Percentiles rank a stretch among this genome's conserved stretches.
These are phyloP conservation scores for Pseudomyrmex cubaensis DNA, from an alignment of 1,140 invertebrate genomes.

Conservation along the genomic window DNA sequence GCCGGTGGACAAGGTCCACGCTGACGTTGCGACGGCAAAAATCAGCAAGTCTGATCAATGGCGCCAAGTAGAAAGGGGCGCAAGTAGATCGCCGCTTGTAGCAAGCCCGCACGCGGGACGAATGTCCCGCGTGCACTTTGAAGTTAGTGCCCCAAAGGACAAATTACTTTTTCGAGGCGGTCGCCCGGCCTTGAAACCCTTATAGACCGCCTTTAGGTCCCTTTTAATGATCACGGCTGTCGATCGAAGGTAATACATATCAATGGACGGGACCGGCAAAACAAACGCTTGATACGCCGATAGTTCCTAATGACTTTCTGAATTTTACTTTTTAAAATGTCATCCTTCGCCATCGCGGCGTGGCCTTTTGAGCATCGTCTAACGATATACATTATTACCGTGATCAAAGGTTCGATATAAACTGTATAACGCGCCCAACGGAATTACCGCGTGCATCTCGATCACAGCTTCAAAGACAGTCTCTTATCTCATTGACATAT, in stretches of 20 bases:
- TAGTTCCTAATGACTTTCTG: constrained; percentile 66
- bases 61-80: constrained; percentile 75
- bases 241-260: constrained; percentile 73
- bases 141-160: constrained; percentile 72
- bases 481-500: constrained; percentile 30
- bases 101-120: constrained; percentile 63
- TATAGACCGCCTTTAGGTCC: constrained; percentile 60
- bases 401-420: constrained; percentile 60
- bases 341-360: constrained; percentile 19
- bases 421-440: constrained; percentile 30
- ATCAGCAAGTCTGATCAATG: constrained; percentile 84
- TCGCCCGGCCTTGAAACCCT: constrained; percentile 64
- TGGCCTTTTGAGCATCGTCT: constrained; percentile 55
- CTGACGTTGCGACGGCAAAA: constrained; percentile 76
- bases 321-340: constrained; percentile 61
- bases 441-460: constrained; percentile 26
- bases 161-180: constrained; percentile 74
- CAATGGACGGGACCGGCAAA: constrained; percentile 63
- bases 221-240: constrained; percentile 62
- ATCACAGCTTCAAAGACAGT: constrained; percentile 41
- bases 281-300: constrained; percentile 56
- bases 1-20: constrained; percentile 75
- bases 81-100: constrained; percentile 68
- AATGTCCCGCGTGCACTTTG: constrained; percentile 73
- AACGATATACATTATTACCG: constrained; percentile 49